A percentile compares a stretch with the other conserved stretches of the same genome.
phyloP scores from a whole-genome alignment of 2,797 vertebrate genomes.

The Pagetopsis macropterus region DNA sequence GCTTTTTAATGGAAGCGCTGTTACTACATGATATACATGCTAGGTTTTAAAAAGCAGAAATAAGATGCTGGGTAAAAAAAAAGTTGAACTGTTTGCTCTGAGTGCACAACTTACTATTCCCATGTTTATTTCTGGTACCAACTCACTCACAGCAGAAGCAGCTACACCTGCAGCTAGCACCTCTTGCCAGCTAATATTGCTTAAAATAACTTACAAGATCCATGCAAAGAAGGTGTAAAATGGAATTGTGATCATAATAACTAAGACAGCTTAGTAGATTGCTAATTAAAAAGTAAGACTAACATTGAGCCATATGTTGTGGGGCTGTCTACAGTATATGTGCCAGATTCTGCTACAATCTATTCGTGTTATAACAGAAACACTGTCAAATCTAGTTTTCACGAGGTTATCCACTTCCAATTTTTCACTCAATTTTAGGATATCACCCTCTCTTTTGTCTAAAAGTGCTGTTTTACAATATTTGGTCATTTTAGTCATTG shows the following conservation, averaged over 20 bases:
- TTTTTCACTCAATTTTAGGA: neutral
- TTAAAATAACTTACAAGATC: slow-evolving; percentile 64
- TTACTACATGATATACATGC: slow-evolving; percentile 19
- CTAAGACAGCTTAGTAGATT: slow-evolving; percentile 48
- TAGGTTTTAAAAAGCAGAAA: slow-evolving; percentile 17
- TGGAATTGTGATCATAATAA: slow-evolving; percentile 51
- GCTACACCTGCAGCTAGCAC: slow-evolving; percentile 58
- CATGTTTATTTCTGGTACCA: slow-evolving; percentile 60
- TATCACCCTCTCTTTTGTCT: neutral
- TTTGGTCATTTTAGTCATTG: neutral
- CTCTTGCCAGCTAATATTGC: slow-evolving; percentile 60
- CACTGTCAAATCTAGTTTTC: slow-evolving; percentile 1
- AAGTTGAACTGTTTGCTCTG: slow-evolving; percentile 28
- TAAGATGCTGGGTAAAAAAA: slow-evolving; percentile 18
- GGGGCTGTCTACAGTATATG: slow-evolving; percentile 11
- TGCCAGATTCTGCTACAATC: slow-evolving; percentile 45
- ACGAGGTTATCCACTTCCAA: neutral
- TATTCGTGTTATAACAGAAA: slow-evolving; percentile 35
- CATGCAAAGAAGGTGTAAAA: slow-evolving; percentile 60
- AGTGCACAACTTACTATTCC: slow-evolving; percentile 28
- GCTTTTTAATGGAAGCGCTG: slow-evolving; percentile 27
- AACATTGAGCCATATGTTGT: slow-evolving; percentile 51
- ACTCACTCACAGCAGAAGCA: slow-evolving; percentile 48
- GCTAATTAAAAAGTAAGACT: slow-evolving; percentile 53
- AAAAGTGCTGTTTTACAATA: neutral